Conservation (phyloP, 2,113 vertebrate species). For the Sander vitreus region DNA sequence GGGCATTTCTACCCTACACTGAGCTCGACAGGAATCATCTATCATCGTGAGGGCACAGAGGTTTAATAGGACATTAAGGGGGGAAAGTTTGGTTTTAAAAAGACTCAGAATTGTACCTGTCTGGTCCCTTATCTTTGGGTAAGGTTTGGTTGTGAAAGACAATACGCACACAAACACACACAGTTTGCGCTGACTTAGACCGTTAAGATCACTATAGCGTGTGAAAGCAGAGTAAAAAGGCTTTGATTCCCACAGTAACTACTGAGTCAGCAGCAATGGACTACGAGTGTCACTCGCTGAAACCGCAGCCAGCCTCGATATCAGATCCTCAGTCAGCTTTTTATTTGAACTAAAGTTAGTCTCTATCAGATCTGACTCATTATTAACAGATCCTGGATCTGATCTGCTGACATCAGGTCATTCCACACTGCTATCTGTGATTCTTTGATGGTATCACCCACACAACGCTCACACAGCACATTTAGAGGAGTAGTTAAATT, state of each 20-base stretch:
- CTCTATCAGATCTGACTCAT: conserved; percentile 77
- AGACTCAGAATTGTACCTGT: conserved; percentile 42
- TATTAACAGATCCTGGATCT: conserved; percentile 72
- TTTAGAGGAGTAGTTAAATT: conserved; percentile 67
- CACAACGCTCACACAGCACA: conserved; percentile 65
- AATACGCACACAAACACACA: conserved; percentile 32
- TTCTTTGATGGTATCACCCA: conserved; percentile 75
- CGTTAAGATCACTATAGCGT: conserved; percentile 68
- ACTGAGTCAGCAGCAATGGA: conserved; percentile 77
- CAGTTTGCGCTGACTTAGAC: conserved; percentile 74
- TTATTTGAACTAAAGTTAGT: conserved; percentile 61
- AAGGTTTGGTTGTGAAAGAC: conserved; percentile 27
- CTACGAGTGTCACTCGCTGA: conserved; percentile 67
- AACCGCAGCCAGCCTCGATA: conserved; percentile 55
- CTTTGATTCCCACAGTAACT: conserved; percentile 84
- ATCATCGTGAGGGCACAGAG: conserved; percentile 93
- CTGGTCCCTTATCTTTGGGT: conserved; percentile 44
- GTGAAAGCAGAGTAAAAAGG: conserved; percentile 64
- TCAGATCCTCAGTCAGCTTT: conserved; percentile 78
- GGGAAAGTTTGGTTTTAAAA: conserved; percentile 22
- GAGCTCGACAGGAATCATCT: conserved; percentile 85
- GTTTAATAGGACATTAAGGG: conserved; percentile 80
- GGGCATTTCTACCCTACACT: conserved; percentile 91
- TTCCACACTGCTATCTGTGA: conserved; percentile 71
- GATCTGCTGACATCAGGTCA: conserved; percentile 80